Evolutionary conservation across 1,140 invertebrate species (phyloP).

Genomic region (Thaumetopoea pityocampa): DNA sequence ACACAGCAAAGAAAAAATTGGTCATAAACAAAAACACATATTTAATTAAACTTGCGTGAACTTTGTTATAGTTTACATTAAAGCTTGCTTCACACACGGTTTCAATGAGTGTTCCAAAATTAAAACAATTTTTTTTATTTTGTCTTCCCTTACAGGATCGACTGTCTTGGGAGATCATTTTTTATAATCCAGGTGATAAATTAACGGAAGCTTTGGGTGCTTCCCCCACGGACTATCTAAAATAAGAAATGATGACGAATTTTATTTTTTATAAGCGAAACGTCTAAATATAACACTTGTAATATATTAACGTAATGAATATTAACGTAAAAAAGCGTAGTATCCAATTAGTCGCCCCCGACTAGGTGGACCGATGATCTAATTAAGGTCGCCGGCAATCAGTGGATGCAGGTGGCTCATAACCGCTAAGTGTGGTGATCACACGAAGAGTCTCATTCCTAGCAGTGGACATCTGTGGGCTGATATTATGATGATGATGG

Average conservation of each 20-base stretch:
- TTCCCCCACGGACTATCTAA: slow-evolving; percentile 30
- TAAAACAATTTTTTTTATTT: slow-evolving; percentile 6
- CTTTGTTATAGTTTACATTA: slow-evolving; percentile 12
- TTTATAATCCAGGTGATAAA: slow-evolving; percentile 55
- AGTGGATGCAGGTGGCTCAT: too few species aligned
- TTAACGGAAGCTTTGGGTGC: slow-evolving; percentile 28
- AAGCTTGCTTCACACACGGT: slow-evolving; percentile 2
- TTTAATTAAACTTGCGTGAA: slow-evolving; percentile 14
- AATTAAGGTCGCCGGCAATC: too few species aligned
- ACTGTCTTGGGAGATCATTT: slow-evolving; percentile 30
- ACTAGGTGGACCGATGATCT: too few species aligned
- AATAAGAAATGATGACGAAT: slow-evolving; percentile 33
- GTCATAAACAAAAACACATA: slow-evolving; percentile 15
- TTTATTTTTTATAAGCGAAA: slow-evolving; percentile 40
- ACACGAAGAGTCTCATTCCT: too few species aligned
- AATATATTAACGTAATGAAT: too few species aligned
- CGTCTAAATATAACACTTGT: slow-evolving; percentile 12
- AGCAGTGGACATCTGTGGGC: too few species aligned
- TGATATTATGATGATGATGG: too few species aligned
- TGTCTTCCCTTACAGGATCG: slow-evolving; percentile 17
- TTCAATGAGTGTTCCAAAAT: neutral
- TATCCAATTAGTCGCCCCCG: too few species aligned
- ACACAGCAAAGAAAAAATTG: too few species aligned
- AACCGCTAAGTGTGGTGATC: too few species aligned
- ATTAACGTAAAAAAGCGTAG: too few species aligned